Evolutionary conservation across 2,888 invertebrate species (phyloP), one percentile per base, ranked within the genome.

Genomic region (Cryptosula pallasiana): DNA sequence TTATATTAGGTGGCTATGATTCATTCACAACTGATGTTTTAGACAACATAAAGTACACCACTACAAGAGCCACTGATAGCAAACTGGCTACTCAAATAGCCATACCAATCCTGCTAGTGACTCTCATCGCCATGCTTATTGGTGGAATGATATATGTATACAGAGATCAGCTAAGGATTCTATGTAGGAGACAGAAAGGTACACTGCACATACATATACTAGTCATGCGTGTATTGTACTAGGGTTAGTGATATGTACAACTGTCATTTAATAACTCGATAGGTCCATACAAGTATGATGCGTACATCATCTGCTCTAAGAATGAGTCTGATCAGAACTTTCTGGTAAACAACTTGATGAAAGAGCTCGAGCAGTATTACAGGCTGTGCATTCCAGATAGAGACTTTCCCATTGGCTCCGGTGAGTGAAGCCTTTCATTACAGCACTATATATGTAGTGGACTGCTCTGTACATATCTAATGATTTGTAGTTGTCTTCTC

Each of bases 371-470:
- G 3, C 25, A 20, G 25, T 63, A 63, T n/a, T 63, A 63, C 32
- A 63, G 13, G 2, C 29, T 63, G 3, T 63, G 63, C 27, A 63
- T 63, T 13, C 63, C 63, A 9, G 63, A 63, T n/a, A 63, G 63
- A 63, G 63, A 63, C n/a, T 63, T 63, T n/a, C 63, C 32, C 32
- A 63, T 63, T 32, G 63, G 63, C 27, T 63, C 63, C 25, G 63
- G 63, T 63, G 32, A 25, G n/a, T n/a, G n/a, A n/a, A n/a, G n/a
- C n/a, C n/a, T n/a, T n/a, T n/a, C n/a, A n/a, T n/a, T n/a, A n/a
- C n/a, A n/a, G n/a, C n/a, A n/a, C n/a, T n/a, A n/a, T n/a, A n/a
- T n/a, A n/a, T n/a, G n/a, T n/a, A n/a, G n/a, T n/a, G n/a, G n/a
- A n/a, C n/a, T n/a, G n/a, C n/a, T n/a, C n/a, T n/a, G n/a, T n/a